Percentiles rank a stretch among this genome's conserved stretches.
Conservation (phyloP, 2,113 vertebrate genomes). For the Isurus oxyrinchus region DNA sequence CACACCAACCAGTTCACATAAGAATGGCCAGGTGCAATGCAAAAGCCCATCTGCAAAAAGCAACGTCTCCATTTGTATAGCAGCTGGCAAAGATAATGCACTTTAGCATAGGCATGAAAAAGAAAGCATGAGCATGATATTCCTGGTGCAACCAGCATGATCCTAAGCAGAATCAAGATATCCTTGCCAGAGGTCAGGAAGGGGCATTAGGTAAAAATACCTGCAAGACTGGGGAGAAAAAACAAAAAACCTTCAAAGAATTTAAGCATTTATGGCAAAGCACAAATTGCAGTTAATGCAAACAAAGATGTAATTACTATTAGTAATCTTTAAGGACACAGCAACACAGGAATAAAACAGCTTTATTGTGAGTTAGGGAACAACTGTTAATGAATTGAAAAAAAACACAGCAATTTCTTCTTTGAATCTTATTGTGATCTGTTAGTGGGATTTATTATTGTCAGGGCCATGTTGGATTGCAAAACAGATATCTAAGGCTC, state of each 20-base stretch:
- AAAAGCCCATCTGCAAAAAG: background rate
- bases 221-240: background rate
- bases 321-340: background rate
- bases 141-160: background rate
- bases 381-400: background rate
- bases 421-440: background rate
- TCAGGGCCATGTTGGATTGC: background rate
- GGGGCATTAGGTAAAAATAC: background rate
- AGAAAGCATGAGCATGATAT: background rate
- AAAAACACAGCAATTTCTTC: background rate
- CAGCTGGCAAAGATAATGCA: background rate
- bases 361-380: slow-evolving; percentile 8
- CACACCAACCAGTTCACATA: background rate
- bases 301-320: slow-evolving; percentile 20
- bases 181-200: background rate
- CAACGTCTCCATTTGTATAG: background rate
- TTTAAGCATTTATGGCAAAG: background rate
- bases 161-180: background rate
- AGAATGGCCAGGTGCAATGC: background rate
- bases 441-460: background rate
- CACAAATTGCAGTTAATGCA: background rate
- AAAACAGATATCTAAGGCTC: background rate
- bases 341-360: background rate
- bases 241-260: background rate
- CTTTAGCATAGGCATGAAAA: background rate